Conservation (phyloP, 2,888 invertebrate species). For the Dryomyza anilis region DNA sequence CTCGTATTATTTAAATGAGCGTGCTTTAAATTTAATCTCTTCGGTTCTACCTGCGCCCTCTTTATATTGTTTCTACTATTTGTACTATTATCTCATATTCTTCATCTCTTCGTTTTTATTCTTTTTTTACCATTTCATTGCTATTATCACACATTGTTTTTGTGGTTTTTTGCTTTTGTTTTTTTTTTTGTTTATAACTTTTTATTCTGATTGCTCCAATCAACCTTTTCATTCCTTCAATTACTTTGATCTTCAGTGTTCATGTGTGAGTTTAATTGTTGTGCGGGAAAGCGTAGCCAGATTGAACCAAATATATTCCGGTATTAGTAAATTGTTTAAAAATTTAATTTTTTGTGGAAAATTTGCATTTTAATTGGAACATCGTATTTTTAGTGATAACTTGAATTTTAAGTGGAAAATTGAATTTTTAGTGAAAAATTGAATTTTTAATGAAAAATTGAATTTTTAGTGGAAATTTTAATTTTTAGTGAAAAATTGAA, state of each 20-base stretch:
- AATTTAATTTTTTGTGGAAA: too few species aligned
- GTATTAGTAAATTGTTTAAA: too few species aligned
- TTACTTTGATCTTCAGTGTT: constrained; percentile 6
- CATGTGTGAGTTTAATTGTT: not conserved
- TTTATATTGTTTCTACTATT: not conserved
- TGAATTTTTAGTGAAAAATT: too few species aligned
- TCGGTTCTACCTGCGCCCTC: not conserved
- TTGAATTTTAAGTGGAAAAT: too few species aligned
- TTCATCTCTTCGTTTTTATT: not conserved
- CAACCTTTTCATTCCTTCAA: constrained; percentile 49
- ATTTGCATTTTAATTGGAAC: too few species aligned
- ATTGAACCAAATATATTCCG: too few species aligned
- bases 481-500: too few species aligned
- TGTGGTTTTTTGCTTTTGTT: constrained; percentile 16
- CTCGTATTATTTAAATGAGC: too few species aligned
- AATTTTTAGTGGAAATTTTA: too few species aligned
- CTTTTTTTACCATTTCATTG: constrained; percentile 32
- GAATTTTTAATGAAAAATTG: too few species aligned
- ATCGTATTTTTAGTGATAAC: too few species aligned
- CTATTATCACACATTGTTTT: constrained; percentile 15
- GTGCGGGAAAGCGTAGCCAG: not conserved
- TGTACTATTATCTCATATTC: constrained; percentile 1
- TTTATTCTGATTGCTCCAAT: constrained; percentile 1
- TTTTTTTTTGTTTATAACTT: constrained; percentile 17
- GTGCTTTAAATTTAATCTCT: not conserved